Base-by-base conservation (phyloP, 2,888 invertebrate genomes). In the Eristalinus sepulchralis region DNA sequence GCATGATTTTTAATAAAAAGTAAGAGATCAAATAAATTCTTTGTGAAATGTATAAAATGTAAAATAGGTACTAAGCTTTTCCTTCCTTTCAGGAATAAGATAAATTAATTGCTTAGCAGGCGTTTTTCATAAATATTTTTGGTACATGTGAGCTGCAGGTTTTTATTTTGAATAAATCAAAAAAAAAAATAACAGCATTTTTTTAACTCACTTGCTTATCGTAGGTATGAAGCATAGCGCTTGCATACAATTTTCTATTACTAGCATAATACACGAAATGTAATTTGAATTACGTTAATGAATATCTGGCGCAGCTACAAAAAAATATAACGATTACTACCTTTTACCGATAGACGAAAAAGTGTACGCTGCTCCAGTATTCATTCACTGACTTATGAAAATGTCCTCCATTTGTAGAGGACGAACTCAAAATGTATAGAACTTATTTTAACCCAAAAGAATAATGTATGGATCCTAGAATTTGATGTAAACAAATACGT, bases 391-490 rank as follows among this genome's bases (percentile, higher is more conserved):
- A 22, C 8, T 36, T 64, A 31, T 66, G 20, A 20, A 70, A 24
- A 10, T 27, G 27, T n/a, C 39, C 36, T 5, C 22, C 24, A 53
- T 13, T 36, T 11, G 33, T 33, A 62, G 5, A 64, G 55, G 20
- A 24, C 34, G 17, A 34, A 55, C 33, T 34, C 22, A 68, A 24
- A 33, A 10, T 53, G 4, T 47, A n/a, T 20, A 22, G 10, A 55
- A 63, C 31, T 8, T 27, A 31, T 31, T 55, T 73, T 71, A 73
- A 73, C 64, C 73, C 66, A 86, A 81, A 60, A 86, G 73, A 33
- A 82, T 75, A 68, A 82, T 70, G 53, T 53, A 77, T 27, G 73
- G n/a, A 77, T 70, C 53, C 82, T 82, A 86, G 62, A 86, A 86
- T 82, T 82, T 27, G 10, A 80, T 67, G 20, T 60, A 64, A 60